phyloP scores from a whole-genome alignment of 1,140 invertebrate genomes.

The Helicoverpa zea region DNA sequence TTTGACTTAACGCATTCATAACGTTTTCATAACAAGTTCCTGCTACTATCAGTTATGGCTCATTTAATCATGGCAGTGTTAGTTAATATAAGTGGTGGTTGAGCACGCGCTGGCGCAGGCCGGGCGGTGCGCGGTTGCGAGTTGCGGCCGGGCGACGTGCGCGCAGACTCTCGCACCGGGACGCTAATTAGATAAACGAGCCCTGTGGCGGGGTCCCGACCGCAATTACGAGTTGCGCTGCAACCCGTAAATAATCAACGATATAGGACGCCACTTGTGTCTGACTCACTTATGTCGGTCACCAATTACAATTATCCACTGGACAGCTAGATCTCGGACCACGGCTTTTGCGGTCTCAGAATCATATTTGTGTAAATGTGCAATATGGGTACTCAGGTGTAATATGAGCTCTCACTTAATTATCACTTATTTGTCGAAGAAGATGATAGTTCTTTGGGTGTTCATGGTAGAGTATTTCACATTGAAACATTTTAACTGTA shows the following conservation, averaged over 20 bases:
- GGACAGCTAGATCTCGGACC: slow-evolving; percentile 14
- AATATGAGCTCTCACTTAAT: background rate
- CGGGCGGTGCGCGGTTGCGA: slow-evolving; percentile 32
- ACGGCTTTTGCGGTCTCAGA: background rate
- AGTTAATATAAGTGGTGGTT: slow-evolving; percentile 39
- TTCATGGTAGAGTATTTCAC: too few species aligned
- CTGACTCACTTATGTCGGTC: slow-evolving; percentile 74
- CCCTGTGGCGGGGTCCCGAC: slow-evolving; percentile 81
- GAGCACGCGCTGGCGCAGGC: slow-evolving; percentile 50
- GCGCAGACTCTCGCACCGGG: slow-evolving; percentile 62
- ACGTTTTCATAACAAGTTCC: slow-evolving; percentile 36
- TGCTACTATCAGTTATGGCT: slow-evolving; percentile 38
- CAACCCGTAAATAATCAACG: slow-evolving; percentile 79
- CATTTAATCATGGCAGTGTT: slow-evolving; percentile 40
- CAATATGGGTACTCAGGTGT: background rate
- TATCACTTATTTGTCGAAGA: background rate
- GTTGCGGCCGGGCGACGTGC: slow-evolving; percentile 52
- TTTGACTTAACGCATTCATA: background rate
- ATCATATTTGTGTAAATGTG: slow-evolving; percentile 32
- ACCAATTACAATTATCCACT: slow-evolving; percentile 58
- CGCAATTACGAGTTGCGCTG: slow-evolving; percentile 81
- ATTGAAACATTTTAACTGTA: too few species aligned
- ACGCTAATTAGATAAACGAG: slow-evolving; percentile 85
- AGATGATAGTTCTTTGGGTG: too few species aligned
- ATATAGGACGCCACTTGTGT: slow-evolving; percentile 71